phyloP scores from a whole-genome alignment of 2,797 vertebrate species.

The Lophius americanus region DNA sequence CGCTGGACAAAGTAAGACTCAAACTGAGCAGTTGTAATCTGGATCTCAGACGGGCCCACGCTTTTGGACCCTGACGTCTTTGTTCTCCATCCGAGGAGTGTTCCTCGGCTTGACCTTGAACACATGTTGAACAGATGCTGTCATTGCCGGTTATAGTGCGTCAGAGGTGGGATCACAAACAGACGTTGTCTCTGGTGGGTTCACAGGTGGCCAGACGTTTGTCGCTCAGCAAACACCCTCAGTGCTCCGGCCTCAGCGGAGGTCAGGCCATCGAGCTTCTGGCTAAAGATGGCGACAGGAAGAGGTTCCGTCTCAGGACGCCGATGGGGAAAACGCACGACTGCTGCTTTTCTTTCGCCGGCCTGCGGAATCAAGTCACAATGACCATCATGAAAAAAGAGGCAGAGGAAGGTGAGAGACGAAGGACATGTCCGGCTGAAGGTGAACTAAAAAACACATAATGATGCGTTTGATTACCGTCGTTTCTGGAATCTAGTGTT shows the following conservation, averaged over 20 bases:
- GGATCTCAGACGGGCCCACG: too few relatives aligned
- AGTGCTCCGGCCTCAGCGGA: slow-evolving; percentile 87
- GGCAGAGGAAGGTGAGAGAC: slow-evolving; percentile 87
- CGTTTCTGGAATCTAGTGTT: too few relatives aligned
- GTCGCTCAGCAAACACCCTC: slow-evolving; percentile 85
- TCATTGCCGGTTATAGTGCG: too few relatives aligned
- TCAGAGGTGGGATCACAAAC: not conserved
- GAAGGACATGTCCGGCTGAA: not conserved
- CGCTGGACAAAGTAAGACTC: slow-evolving; percentile 89
- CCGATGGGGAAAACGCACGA: slow-evolving; percentile 86
- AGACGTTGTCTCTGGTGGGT: slow-evolving; percentile 20
- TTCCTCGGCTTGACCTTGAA: too few relatives aligned
- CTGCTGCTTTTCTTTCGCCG: slow-evolving; percentile 94
- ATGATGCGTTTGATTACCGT: too few relatives aligned
- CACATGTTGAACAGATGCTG: too few relatives aligned
- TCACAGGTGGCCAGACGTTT: slow-evolving; percentile 91
- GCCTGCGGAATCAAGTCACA: slow-evolving; percentile 81
- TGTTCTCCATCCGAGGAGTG: too few relatives aligned
- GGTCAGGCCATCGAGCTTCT: slow-evolving; percentile 92
- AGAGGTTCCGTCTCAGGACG: slow-evolving; percentile 72
- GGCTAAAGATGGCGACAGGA: slow-evolving; percentile 83
- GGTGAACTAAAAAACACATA: not conserved
- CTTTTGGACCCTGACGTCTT: too few relatives aligned
- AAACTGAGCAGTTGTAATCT: too few relatives aligned
- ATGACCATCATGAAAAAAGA: slow-evolving; percentile 84